A percentile compares a stretch with the other conserved stretches of the same genome.
Evolutionary conservation across 2,113 vertebrate species (phyloP).

Genomic region (Rafetus swinhoei): DNA sequence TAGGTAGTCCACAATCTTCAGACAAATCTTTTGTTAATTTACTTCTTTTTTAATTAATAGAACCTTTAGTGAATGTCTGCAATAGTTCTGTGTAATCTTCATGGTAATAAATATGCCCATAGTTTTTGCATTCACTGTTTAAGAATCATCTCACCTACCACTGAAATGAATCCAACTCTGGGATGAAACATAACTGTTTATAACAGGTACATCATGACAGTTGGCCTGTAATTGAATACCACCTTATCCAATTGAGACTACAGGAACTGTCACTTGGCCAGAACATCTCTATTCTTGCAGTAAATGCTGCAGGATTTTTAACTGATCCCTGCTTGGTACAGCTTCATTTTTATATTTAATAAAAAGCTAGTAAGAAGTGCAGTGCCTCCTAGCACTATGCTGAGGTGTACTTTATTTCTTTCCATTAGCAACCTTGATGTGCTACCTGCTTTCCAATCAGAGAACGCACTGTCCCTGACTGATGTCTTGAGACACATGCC

Average conservation of each 20-base stretch:
- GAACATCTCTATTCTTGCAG: not conserved
- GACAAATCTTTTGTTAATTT: not conserved
- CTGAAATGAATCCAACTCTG: not conserved
- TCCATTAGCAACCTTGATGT: not conserved
- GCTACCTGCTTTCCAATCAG: not conserved
- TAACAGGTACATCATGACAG: not conserved
- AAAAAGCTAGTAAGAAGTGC: not conserved
- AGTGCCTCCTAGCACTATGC: not conserved
- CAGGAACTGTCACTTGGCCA: not conserved
- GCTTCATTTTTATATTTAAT: not conserved
- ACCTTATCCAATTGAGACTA: not conserved
- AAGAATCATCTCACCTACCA: not conserved
- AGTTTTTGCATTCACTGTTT: not conserved
- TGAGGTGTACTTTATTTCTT: not conserved
- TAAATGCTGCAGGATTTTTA: not conserved
- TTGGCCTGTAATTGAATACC: not conserved
- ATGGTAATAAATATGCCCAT: not conserved
- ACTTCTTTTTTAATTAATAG: not conserved
- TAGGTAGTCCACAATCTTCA: not conserved
- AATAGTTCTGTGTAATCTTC: not conserved
- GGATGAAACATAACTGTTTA: not conserved
- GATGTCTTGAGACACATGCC: not conserved
- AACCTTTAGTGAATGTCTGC: not conserved
- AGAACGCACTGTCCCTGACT: not conserved
- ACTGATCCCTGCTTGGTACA: not conserved